Evolutionary conservation across 1,140 invertebrate species (phyloP).

Genomic region (Lysiphlebus fabarum): DNA sequence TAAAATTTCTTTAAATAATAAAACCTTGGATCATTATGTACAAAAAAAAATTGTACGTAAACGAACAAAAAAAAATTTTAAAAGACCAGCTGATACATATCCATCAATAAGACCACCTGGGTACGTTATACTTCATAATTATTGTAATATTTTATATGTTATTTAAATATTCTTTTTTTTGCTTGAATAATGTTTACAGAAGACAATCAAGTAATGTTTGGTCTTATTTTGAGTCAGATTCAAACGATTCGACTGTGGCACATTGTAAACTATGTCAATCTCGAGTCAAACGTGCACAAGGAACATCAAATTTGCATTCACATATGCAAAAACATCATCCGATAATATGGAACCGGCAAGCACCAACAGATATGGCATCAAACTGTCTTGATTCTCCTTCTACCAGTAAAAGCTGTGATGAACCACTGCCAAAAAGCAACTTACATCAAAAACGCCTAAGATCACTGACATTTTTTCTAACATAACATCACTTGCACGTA

Average conservation of each 20-base stretch:
- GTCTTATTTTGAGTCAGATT: not conserved
- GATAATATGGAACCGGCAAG: not conserved
- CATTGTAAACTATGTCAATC: not conserved
- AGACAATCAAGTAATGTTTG: not conserved
- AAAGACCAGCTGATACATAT: too few species aligned
- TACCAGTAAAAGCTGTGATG: not conserved
- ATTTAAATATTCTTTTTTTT: not conserved
- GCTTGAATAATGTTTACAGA: not conserved
- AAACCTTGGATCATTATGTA: too few species aligned
- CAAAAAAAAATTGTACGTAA: too few species aligned
- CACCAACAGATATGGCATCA: not conserved
- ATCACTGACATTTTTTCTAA: not conserved
- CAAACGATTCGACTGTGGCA: not conserved
- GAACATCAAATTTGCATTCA: not conserved
- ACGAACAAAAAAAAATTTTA: too few species aligned
- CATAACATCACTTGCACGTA: not conserved
- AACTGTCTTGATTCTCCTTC: not conserved
- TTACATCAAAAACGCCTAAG: not conserved
- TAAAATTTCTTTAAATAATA: too few species aligned
- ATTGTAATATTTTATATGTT: too few species aligned
- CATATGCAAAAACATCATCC: not conserved
- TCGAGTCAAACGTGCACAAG: not conserved
- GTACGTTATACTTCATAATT: too few species aligned
- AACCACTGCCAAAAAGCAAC: not conserved
- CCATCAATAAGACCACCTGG: too few species aligned